phyloP scores from a whole-genome alignment of 1,140 invertebrate genomes.

The Notospermus geniculatus region DNA sequence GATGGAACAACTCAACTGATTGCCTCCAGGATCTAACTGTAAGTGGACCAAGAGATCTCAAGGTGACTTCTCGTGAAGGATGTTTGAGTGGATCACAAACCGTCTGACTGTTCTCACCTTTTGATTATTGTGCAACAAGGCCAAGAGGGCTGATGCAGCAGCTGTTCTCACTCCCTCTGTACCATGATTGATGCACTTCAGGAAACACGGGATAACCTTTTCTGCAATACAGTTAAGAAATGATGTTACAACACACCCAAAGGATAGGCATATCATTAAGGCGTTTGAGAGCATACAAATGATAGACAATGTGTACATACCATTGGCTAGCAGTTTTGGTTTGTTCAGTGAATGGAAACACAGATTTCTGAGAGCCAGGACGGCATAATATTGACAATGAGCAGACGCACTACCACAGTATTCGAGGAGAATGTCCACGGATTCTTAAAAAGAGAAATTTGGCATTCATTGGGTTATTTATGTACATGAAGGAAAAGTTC shows the following conservation, averaged over 20 bases:
- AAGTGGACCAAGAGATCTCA: too few species aligned
- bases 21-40: too few species aligned
- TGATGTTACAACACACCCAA: too few species aligned
- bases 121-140: conserved; percentile 48
- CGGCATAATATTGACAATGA: conserved; percentile 31
- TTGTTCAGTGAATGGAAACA: conserved; percentile 51
- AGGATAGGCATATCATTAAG: too few species aligned
- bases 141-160: conserved; percentile 44
- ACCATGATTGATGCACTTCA: conserved; percentile 34
- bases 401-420: conserved; percentile 35
- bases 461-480: too few species aligned
- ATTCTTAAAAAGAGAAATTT: conserved; percentile 33
- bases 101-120: too few species aligned
- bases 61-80: too few species aligned
- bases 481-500: too few species aligned
- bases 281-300: too few species aligned
- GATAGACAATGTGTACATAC: conserved; percentile 28
- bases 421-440: conserved; percentile 42
- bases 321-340: conserved; percentile 49
- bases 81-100: too few species aligned
- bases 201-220: conserved; percentile 37
- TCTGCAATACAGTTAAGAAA: too few species aligned
- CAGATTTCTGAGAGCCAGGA: conserved; percentile 49
- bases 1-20: too few species aligned
- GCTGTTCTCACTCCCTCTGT: conserved; percentile 27